These are phyloP conservation scores for Holacanthus passer DNA, from an alignment of 2,113 vertebrate species.

Conservation along the genomic window DNA sequence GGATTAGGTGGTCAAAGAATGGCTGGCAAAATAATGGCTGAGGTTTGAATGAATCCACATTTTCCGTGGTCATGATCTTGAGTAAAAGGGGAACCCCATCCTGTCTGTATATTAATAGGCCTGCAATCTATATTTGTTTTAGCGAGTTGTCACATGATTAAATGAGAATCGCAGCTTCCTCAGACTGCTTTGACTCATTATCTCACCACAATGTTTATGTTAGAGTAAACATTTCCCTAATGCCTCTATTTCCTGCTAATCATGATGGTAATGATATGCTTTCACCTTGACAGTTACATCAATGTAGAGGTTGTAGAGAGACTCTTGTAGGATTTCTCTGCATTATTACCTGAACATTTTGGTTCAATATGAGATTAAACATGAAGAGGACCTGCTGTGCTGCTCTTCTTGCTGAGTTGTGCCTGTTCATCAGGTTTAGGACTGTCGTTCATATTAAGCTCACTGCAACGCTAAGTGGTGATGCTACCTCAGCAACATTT, in stretches of 20 bases:
- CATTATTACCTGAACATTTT: neutral
- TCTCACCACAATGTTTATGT: neutral
- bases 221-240: conserved; percentile 18
- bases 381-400: conserved; percentile 19
- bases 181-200: conserved; percentile 12
- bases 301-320: neutral
- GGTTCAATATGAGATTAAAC: conserved; percentile 3
- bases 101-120: conserved; percentile 40
- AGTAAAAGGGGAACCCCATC: conserved; percentile 48
- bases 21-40: neutral
- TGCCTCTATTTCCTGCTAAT: neutral
- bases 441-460: conserved; percentile 1
- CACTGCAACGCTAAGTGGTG: neutral
- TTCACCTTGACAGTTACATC: neutral
- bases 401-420: conserved; percentile 23
- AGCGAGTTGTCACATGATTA: conserved; percentile 39
- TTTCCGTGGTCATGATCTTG: conserved; percentile 33
- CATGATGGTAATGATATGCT: neutral
- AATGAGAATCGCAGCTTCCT: conserved; percentile 12
- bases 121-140: conserved; percentile 33
- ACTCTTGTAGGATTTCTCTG: neutral
- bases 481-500: conserved; percentile 34
- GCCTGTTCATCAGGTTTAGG: conserved; percentile 6
- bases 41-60: conserved; percentile 18
- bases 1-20: neutral